Conservation (phyloP, 2,888 invertebrate species). For the Tanypteryx hageni region DNA sequence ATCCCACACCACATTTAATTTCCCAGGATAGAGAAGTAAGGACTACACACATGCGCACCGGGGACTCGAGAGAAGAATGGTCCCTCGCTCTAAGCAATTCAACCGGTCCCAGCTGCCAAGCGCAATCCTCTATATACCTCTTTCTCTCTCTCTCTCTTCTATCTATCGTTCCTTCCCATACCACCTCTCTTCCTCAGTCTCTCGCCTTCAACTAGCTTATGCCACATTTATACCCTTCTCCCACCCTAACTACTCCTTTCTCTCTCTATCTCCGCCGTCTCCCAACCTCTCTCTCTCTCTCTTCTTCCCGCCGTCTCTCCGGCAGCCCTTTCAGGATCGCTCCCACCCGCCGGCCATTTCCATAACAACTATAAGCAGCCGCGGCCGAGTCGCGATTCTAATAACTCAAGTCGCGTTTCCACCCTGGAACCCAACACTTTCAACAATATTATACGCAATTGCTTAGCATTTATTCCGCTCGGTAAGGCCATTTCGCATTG, state of each 20-base stretch:
- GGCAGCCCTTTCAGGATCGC: slow-evolving; percentile 35
- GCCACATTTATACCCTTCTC: slow-evolving; percentile 4
- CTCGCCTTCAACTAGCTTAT: slow-evolving; percentile 12
- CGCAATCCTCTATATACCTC: background rate
- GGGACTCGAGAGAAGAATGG: background rate
- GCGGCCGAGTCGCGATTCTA: slow-evolving; percentile 48
- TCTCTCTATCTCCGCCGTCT: background rate
- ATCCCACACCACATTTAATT: too few species aligned
- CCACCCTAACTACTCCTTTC: background rate
- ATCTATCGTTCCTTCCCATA: background rate
- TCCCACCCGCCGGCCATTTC: slow-evolving; percentile 27
- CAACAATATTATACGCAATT: slow-evolving; percentile 55
- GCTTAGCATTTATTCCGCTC: slow-evolving; percentile 41
- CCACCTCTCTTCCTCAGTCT: background rate
- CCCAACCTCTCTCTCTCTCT: background rate
- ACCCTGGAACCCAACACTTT: slow-evolving; percentile 38
- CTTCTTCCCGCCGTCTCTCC: slow-evolving; percentile 21
- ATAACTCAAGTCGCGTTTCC: slow-evolving; percentile 21
- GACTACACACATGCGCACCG: background rate
- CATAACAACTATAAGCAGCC: slow-evolving; percentile 59
- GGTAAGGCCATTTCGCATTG: background rate
- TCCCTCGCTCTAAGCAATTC: background rate
- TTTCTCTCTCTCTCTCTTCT: background rate
- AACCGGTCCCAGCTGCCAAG: slow-evolving; percentile 34
- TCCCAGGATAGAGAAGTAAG: too few species aligned